Conservation (phyloP, 2,113 vertebrate genomes). For the Ctenomys sociabilis region DNA sequence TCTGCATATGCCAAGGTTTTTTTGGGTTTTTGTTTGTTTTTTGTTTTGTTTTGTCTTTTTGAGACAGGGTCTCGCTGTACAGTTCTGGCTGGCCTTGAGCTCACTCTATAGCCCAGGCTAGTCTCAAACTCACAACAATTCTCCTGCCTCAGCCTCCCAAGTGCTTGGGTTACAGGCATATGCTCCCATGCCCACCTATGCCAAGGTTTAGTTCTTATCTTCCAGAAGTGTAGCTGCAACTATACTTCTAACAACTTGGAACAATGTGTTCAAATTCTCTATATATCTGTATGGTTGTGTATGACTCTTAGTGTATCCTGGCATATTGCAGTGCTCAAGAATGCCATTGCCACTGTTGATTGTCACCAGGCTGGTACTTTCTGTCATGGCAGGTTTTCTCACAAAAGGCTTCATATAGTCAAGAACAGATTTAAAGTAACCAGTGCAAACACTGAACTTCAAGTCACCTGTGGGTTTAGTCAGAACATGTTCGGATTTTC, state of each 20-base stretch:
- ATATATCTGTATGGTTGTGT: not conserved
- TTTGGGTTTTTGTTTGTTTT: no score
- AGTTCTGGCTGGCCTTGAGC: no score
- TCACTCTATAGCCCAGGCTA: no score
- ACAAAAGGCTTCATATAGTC: constrained; percentile 64
- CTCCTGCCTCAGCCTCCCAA: no score
- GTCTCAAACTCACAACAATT: no score
- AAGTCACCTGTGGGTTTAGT: constrained; percentile 56
- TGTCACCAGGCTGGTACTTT: constrained; percentile 24
- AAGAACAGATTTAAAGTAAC: constrained; percentile 67
- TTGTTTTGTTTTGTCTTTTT: no score
- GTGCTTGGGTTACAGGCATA: no score
- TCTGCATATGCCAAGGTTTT: constrained; percentile 42
- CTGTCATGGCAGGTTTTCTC: constrained; percentile 48
- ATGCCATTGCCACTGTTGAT: not conserved
- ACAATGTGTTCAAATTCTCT: constrained; percentile 40
- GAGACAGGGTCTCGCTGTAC: no score
- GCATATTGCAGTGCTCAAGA: not conserved
- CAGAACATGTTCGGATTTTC: constrained; percentile 61
- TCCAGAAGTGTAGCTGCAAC: not conserved
- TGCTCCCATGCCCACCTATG: not conserved
- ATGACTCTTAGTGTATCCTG: not conserved
- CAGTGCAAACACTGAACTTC: constrained; percentile 64
- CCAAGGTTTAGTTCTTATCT: constrained; percentile 26
- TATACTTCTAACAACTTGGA: constrained; percentile 15